Percentiles rank a stretch among this genome's conserved stretches.
phyloP scores from a whole-genome alignment of 2,797 vertebrate genomes.

The Eptatretus atami region DNA sequence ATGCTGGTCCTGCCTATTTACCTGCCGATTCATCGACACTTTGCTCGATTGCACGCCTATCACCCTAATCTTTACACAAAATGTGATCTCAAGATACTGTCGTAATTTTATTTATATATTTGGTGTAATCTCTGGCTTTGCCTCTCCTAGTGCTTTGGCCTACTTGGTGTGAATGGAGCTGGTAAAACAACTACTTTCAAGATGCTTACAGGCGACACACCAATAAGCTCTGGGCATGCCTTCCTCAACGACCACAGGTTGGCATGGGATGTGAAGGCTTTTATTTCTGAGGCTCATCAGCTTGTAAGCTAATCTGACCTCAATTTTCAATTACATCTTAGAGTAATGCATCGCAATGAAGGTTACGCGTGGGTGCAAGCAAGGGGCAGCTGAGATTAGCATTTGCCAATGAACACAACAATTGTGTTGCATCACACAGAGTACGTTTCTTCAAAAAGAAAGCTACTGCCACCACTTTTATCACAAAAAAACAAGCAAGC shows the following conservation, averaged over 20 bases:
- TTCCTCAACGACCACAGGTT: conserved; percentile 25
- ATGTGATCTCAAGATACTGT: neutral
- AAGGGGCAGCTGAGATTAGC: neutral
- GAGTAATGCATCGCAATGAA: too few species aligned
- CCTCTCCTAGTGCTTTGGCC: conserved; percentile 15
- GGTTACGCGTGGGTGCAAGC: too few species aligned
- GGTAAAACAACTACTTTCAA: conserved; percentile 33
- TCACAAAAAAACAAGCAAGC: too few species aligned
- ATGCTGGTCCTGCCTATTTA: too few species aligned
- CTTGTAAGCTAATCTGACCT: too few species aligned
- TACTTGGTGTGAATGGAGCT: conserved; percentile 26
- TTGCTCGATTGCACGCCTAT: too few species aligned
- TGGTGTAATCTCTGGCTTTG: conserved; percentile 4
- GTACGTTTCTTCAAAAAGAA: too few species aligned
- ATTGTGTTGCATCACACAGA: too few species aligned
- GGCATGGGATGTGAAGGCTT: neutral
- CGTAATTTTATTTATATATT: neutral
- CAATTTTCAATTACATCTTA: too few species aligned
- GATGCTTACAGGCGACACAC: conserved; percentile 32
- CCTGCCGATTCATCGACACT: too few species aligned
- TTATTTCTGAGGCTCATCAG: too few species aligned
- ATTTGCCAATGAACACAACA: neutral
- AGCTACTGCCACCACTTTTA: too few species aligned
- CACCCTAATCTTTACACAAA: neutral
- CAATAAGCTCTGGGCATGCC: conserved; percentile 22